Base-by-base conservation (phyloP, 2,888 invertebrate species). In the Eristalis arbustorum region DNA sequence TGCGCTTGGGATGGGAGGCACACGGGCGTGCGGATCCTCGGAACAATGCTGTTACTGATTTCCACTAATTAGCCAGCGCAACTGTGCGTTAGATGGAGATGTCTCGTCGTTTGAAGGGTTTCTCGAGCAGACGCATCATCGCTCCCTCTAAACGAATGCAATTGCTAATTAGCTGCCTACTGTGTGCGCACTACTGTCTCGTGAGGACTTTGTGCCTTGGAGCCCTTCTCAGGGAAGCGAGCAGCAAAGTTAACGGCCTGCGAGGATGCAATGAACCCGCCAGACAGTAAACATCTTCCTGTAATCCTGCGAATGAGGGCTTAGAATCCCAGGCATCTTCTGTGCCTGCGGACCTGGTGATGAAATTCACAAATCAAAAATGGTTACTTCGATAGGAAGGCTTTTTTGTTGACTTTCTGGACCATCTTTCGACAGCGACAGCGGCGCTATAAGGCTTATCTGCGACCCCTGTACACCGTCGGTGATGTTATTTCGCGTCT, bases 1-100 rank as follows among this genome's bases (percentile, higher is more conserved):
- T n/a, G 64, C 40, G 49, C 3, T 18, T 6, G 22, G 13, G 56
- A 18, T 40, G 14, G 34, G 18, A 56, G n/a, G 37, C n/a, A 72
- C 59, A 25, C 49, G 23, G 56, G 49, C 18, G 42, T 42, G n/a
- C 13, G n/a, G 49, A 42, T 42, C 42, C 14, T 42, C 6, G n/a
- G 1, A n/a, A 68, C 75, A 75, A 31, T 64, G 42, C 42, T 59
- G 22, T 64, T 22, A 56, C 63, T 83, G 83, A 77, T 78, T 83
- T 79, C 59, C 62, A 71, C 80, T 84, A 84, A 84, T 84, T 84
- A 84, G 80, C 84, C 75, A 62, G 71, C 42, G 31, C 31, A 40
- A n/a, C 56, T 62, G 42, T 72, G 72, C 77, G 67, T 57, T 62
- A 23, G 25, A n/a, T 66, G 74, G 42, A 22, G 37, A 37, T 37